Conservation (phyloP, 2,113 vertebrate genomes). For the Cyrtonyx montezumae region DNA sequence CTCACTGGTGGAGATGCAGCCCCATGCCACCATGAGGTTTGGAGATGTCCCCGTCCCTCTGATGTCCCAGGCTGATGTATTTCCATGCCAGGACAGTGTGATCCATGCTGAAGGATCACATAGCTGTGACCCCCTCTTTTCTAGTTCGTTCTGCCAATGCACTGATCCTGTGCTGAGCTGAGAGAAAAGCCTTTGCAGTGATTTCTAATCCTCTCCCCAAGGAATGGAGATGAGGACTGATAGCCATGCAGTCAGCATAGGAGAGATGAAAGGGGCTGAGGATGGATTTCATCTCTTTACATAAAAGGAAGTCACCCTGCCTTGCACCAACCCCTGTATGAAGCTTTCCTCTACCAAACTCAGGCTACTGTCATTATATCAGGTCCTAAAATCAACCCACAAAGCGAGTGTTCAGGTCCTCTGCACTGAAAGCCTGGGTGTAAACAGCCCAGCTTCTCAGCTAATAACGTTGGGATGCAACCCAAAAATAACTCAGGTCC, state of each 20-base stretch:
- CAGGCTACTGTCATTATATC: background rate
- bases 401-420: background rate
- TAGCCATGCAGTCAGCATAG: rapidly evolving
- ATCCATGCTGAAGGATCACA: background rate
- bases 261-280: rapidly evolving
- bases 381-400: background rate
- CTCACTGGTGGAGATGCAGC: background rate
- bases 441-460: background rate
- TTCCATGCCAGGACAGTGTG: background rate
- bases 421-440: background rate
- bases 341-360: background rate
- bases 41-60: background rate
- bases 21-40: background rate
- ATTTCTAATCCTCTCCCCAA: background rate
- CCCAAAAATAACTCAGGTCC: background rate
- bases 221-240: background rate
- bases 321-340: background rate
- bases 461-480: background rate
- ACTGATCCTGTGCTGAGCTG: background rate
- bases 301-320: background rate
- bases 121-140: rapidly evolving
- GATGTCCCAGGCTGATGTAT: background rate
- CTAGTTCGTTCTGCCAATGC: background rate
- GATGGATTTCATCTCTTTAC: background rate
- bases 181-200: background rate